A percentile compares a stretch with the other conserved stretches of the same genome.
These are phyloP conservation scores for Penaeus monodon DNA, from an alignment of 2,888 invertebrate species.

Conservation along the genomic window DNA sequence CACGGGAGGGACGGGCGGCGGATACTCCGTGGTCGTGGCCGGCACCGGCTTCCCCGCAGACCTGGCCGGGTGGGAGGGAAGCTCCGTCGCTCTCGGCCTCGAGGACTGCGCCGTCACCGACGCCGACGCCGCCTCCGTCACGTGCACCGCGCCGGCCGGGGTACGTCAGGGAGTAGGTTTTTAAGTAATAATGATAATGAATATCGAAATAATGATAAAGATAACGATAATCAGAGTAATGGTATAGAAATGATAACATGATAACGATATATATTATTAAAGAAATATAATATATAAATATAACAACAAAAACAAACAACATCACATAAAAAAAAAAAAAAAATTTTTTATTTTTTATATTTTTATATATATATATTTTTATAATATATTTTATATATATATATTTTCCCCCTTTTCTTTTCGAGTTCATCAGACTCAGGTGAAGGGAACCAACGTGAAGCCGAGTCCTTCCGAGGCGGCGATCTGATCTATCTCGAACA, in stretches of 20 bases:
- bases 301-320: too few species aligned
- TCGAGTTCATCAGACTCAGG: slow-evolving; percentile 43
- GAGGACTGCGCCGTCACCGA: background rate
- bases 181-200: too few species aligned
- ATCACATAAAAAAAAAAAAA: too few species aligned
- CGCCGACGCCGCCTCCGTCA: slow-evolving; percentile 15
- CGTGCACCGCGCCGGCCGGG: slow-evolving; percentile 30
- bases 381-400: too few species aligned
- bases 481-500: slow-evolving; percentile 31
- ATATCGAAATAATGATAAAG: too few species aligned
- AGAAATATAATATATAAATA: too few species aligned
- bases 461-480: slow-evolving; percentile 41
- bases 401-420: too few species aligned
- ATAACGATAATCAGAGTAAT: too few species aligned
- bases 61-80: slow-evolving; percentile 23
- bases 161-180: slow-evolving; percentile 4
- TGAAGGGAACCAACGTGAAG: slow-evolving; percentile 33
- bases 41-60: slow-evolving; percentile 42
- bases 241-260: too few species aligned
- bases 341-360: too few species aligned
- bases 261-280: too few species aligned
- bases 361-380: too few species aligned
- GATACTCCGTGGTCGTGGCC: slow-evolving; percentile 16
- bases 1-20: slow-evolving; percentile 41
- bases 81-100: background rate